Base-by-base conservation (phyloP, 2,888 invertebrate genomes). In the Drosophila stalkeri region DNA sequence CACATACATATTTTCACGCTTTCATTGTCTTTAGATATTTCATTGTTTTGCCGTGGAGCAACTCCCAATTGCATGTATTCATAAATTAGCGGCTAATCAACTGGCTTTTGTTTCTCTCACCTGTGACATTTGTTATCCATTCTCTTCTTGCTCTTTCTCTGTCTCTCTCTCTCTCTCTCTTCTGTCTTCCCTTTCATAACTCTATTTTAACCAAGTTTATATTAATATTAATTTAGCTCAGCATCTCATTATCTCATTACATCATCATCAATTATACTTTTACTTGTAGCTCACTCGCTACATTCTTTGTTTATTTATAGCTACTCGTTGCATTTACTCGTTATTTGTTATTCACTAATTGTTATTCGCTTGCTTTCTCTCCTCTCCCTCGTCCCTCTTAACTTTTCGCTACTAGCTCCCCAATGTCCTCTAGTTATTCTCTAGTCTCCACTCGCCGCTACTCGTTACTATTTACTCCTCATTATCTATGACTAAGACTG, bases 11-110 rank as follows among this genome's bases (percentile, higher is more conserved):
- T 51, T 54, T 54, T 20, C 54, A 23, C 33, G 64, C 64, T 63
- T 62, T 27, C 72, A 76, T 73, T 63, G 55, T 60, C 52, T 46
- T 44, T 14, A 33, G 37, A n/a, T 31, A 35, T 54, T 1, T 51
- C n/a, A 60, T 63, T 78, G 59, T 69, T 55, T 7, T 20, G 18
- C 51, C 35, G 14, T 7, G 23, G 8, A 16, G 1, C 14, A 6
- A 5, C n/a, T n/a, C 49, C 18, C 57, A 37, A 44, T 43, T 20
- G 12, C 68, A 44, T 46, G 31, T 23, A 59, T 51, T 61, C 75
- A 74, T 62, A 64, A 68, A 47, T 73, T 55, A 69, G 31, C 16
- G 31, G 14, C 27, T n/a, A 51, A 59, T 52, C 47, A 72, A 12
- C 47, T 23, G 46, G 20, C 43, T 39, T 27, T 71, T 11, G 27